Evolutionary conservation across 2,797 vertebrate species (phyloP), one percentile per base, ranked within the genome.

Genomic region (Paratrypauchen microcephalus): DNA sequence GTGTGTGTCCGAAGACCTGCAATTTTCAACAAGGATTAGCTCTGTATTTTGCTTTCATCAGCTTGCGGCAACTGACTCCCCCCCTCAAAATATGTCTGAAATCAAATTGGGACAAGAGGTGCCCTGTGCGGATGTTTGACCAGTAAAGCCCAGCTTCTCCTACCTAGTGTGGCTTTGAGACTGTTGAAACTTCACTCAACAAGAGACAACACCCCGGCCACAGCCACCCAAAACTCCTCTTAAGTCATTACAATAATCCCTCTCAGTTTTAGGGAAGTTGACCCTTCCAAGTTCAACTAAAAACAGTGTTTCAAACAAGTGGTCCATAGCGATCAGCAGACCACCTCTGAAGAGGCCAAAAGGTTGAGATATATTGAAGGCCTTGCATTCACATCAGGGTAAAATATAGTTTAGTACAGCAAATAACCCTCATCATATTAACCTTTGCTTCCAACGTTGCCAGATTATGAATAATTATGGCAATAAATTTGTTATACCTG

Each of bases 11-110:
- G 77, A 64, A 75, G 70, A 76, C 72, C 76, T 72, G 84, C 79
- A 75, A 85, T 86, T 88, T 62, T 88, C 72, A 90, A 83, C 83
- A 74, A 86, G 89, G 91, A 91, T 92, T 91, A 91, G 85, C 72
- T 84, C 83, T 85, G 60, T 92, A 88, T 92, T 92, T 89, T 90
- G 82, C 87, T 92, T 91, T 92, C 89, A 92, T 92, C 88, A 91
- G 70, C 84, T 91, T 80, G 81, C 78, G 41, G 41, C 30, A 77
- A 88, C 68, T 76, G 79, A 85, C 41, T 88, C 88, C 86, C 88
- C 87, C 74, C 79, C 58, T n/a, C 28, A 36, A 89, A 91, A 90
- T 89, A 88, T 90, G 88, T 91, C 75, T 61, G 61, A 86, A 91
- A 91, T 91, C 87, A 88, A 88, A 87, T 87, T 62, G 82, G 86